phyloP scores from a whole-genome alignment of 2,888 invertebrate species.

The Odontocolon sp. region DNA sequence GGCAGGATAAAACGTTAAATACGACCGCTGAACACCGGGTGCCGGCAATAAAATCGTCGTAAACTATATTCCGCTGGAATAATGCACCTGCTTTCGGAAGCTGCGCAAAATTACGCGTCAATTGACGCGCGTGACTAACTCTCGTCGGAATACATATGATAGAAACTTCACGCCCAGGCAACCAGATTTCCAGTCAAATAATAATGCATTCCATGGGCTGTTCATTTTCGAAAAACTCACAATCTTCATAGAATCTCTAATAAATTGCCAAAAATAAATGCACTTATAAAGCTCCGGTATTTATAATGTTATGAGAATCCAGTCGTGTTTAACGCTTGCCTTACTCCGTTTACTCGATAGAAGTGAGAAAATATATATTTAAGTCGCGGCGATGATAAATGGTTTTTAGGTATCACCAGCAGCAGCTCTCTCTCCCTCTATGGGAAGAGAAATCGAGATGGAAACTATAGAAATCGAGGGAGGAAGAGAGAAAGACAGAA shows the following conservation, averaged over 20 bases:
- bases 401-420: conserved; percentile 71
- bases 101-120: conserved; percentile 51
- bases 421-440: conserved; percentile 58
- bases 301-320: conserved; percentile 30
- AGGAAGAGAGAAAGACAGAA: conserved; percentile 49
- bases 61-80: conserved; percentile 74
- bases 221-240: too few species aligned
- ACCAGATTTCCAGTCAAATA: too few species aligned
- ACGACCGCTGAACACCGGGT: conserved; percentile 79
- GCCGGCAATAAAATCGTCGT: conserved; percentile 79
- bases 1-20: conserved; percentile 79
- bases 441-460: conserved; percentile 58
- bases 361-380: conserved; percentile 70
- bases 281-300: conserved; percentile 13
- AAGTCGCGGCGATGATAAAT: conserved; percentile 78
- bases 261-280: conserved; percentile 22
- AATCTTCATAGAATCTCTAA: background rate
- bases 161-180: too few species aligned
- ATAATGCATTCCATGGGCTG: too few species aligned
- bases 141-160: too few species aligned
- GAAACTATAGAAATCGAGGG: conserved; percentile 57
- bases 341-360: conserved; percentile 35
- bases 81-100: conserved; percentile 76
- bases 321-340: conserved; percentile 18
- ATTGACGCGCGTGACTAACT: conserved; percentile 54